Base-by-base conservation (phyloP, 35 echinoderm and acorn worm genomes). In the Lytechinus variegatus region DNA sequence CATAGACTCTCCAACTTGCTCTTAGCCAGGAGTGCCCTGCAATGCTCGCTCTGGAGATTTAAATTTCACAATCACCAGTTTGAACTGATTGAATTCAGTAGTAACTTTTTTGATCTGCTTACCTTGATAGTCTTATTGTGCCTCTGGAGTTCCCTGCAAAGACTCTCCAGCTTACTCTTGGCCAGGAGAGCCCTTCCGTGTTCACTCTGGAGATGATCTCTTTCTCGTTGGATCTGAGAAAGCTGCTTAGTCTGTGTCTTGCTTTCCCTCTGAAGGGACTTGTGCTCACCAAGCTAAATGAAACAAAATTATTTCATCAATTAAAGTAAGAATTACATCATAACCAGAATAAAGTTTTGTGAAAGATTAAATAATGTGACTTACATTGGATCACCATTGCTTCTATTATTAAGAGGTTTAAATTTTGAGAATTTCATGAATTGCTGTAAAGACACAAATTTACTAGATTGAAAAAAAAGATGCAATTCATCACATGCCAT, bases 111-210 rank as follows among this genome's bases (percentile, higher is more conserved):
- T 19, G 14, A 79, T 5, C 66, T 24, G 21, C 94, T 54, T 94
- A 97, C 98, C 97, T 99, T 99, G 29, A 99, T 97, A 13, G 97
- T 97, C 94, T 99, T 99, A 87, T 99, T 99, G 54, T 99, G 98
- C 21, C 98, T 94, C 93, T 99, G 98, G 29, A 99, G 87, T 87
- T 99, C 98, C 28, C 98, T 55, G 92, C 98, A 99, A 29, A 99
- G 92, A 61, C 98, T 99, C 86, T 99, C 98, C 54, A 99, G 95
- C 92, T 99, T 99, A 94, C 98, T 99, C 97, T 99, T 99, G 2
- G 98, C 98, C 86, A 99, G 55, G 95, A 99, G 88, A n/a, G 98
- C 98, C 86, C 97, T 95, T 2, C 98, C 97, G 53, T 99, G 98
- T 66, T 99, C 98, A 96, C 94, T 99, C 93, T 99, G 98, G 54